Evolutionary conservation across 2,888 invertebrate species (phyloP).

Genomic region (Amphipyra tragopoginis): DNA sequence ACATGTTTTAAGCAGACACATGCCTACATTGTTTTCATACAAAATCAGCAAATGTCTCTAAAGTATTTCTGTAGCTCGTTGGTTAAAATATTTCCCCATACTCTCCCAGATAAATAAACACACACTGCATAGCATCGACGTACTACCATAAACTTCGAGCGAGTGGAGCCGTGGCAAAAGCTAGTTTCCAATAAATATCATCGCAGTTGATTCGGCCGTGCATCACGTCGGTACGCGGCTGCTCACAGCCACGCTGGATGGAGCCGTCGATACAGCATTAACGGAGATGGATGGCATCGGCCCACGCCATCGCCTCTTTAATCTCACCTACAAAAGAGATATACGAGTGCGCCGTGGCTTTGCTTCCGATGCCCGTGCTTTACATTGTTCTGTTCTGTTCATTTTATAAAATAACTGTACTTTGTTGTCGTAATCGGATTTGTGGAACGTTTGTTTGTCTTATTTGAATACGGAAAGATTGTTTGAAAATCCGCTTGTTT

Average conservation of each 20-base stretch:
- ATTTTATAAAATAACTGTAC: slow-evolving; percentile 20
- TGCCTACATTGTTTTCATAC: too few relatives aligned
- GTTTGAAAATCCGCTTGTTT: slow-evolving; percentile 18
- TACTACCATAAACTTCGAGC: slow-evolving; percentile 23
- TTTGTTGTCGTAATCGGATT: slow-evolving; percentile 31
- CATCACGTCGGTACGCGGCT: slow-evolving; percentile 39
- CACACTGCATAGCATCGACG: neutral
- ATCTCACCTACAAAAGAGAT: slow-evolving; percentile 82
- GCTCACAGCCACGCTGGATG: slow-evolving; percentile 50
- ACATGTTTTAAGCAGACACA: too few relatives aligned
- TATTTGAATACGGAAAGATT: slow-evolving; percentile 20
- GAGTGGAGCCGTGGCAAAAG: slow-evolving; percentile 19
- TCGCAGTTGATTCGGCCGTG: slow-evolving; percentile 52
- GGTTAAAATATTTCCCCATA: too few relatives aligned
- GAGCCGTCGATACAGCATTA: slow-evolving; percentile 81
- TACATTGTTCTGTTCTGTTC: slow-evolving; percentile 34
- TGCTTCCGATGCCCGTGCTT: slow-evolving; percentile 54
- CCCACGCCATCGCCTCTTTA: slow-evolving; percentile 82
- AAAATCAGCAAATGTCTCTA: too few relatives aligned
- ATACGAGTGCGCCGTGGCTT: slow-evolving; percentile 67
- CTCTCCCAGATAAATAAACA: too few relatives aligned
- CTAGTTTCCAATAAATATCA: slow-evolving; percentile 44
- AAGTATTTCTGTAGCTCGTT: too few relatives aligned
- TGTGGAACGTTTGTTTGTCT: slow-evolving; percentile 13
- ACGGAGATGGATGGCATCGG: slow-evolving; percentile 81